A percentile compares a stretch with the other conserved stretches of the same genome.
Conservation (phyloP, 2,797 vertebrate genomes). For the Malacoraja senta region DNA sequence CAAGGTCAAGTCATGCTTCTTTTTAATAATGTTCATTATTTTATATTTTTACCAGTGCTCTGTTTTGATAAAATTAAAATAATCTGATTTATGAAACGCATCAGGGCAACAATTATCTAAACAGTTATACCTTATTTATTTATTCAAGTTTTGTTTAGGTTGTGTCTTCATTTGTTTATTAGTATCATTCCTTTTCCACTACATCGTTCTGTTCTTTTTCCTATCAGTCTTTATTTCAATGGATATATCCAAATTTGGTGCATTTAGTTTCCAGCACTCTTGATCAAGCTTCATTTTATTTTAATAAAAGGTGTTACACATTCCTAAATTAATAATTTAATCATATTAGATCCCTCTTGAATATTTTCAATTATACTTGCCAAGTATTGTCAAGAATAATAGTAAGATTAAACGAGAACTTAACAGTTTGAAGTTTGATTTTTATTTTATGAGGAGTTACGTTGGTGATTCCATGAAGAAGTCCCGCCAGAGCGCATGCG, state of each 20-base stretch:
- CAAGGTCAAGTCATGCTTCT: neutral
- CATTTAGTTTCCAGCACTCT: neutral
- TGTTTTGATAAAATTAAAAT: neutral
- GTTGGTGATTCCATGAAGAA: too few relatives aligned
- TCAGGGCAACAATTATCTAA: constrained; percentile 15
- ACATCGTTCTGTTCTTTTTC: neutral
- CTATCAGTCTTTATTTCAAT: neutral
- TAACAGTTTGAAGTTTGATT: too few relatives aligned
- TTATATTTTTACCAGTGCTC: neutral
- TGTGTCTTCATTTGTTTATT: neutral
- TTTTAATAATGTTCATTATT: constrained; percentile 24
- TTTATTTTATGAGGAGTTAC: too few relatives aligned
- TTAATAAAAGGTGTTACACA: neutral
- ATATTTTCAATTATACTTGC: neutral
- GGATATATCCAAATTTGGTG: neutral
- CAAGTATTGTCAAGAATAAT: neutral
- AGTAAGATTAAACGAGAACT: too few relatives aligned
- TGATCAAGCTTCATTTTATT: neutral
- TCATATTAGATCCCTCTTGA: neutral
- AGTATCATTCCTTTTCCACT: neutral
- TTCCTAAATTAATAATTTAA: neutral
- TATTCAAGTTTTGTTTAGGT: neutral
- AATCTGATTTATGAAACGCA: neutral
- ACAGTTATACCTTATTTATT: neutral
- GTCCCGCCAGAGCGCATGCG: too few relatives aligned